These are phyloP conservation scores for Dicycla oo DNA, from an alignment of 2,888 invertebrate genomes.

Conservation along the genomic window DNA sequence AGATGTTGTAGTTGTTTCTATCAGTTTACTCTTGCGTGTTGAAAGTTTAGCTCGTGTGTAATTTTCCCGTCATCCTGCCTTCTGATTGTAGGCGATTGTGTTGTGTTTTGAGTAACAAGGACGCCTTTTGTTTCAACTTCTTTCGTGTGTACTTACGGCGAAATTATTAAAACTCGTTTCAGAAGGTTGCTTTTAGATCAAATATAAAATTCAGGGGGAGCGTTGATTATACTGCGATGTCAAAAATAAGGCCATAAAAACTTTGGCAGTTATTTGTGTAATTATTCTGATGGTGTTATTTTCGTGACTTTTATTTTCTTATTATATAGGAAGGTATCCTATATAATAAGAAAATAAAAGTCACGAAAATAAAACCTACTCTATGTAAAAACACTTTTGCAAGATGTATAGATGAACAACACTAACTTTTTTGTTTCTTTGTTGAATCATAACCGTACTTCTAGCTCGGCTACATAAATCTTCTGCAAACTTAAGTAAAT, in stretches of 20 bases:
- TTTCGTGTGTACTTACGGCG: conserved; percentile 32
- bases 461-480: neutral
- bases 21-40: conserved; percentile 74
- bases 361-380: conserved; percentile 5
- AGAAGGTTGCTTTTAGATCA: conserved; percentile 25
- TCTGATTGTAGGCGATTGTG: conserved; percentile 70
- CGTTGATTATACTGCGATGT: conserved; percentile 29
- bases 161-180: conserved; percentile 38
- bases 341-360: conserved; percentile 3
- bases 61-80: conserved; percentile 77
- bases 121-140: conserved; percentile 59
- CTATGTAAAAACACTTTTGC: no score
- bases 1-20: conserved; percentile 63
- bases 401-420: neutral
- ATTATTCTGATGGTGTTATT: conserved; percentile 14
- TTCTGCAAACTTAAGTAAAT: conserved; percentile 5
- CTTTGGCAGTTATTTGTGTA: conserved; percentile 25
- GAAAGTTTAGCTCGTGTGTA: conserved; percentile 75
- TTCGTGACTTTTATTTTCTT: conserved; percentile 7
- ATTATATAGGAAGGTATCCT: neutral
- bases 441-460: neutral
- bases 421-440: neutral
- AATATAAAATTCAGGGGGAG: conserved; percentile 38
- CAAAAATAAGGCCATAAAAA: conserved; percentile 55
- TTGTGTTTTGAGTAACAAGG: conserved; percentile 63